Base-by-base conservation (phyloP, 2,888 invertebrate genomes). In the Chymomyza amoena region DNA sequence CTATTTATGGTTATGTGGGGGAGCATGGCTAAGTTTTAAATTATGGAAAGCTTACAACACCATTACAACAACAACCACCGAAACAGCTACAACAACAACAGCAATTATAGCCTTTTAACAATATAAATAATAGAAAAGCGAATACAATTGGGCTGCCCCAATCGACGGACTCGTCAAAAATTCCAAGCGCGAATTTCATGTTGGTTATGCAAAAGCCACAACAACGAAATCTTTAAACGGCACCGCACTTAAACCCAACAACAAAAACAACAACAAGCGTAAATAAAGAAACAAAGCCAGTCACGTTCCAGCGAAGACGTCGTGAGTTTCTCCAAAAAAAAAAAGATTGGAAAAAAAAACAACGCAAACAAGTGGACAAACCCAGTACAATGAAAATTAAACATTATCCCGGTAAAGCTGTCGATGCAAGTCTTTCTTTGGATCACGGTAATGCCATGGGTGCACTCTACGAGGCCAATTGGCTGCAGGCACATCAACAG, bases 341-440 rank as follows among this genome's bases (percentile, higher is more conserved):
- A 63, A 16, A 45, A 51, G n/a, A 39, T 68, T 61, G 64, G 6
- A 54, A 51, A 59, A 50, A 57, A 28, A 72, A 62, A 65, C 63
- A 66, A 57, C 66, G 66, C 62, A 59, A 16, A 87, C 62, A 10
- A 64, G n/a, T 9, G 13, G 36, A 16, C 54, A 77, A 61, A 4
- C 73, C 62, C 65, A n/a, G 13, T 61, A 79, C 73, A 66, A 96
- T 97, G 96, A 96, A 96, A 93, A 95, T 96, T 78, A 95, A 96
- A 91, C 95, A 95, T 87, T 96, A 96, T 91, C 96, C 96, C 57
- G 96, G 96, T 78, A 95, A 96, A 92, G 96, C 95, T 77, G 96
- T 96, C 89, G 93, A 94, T 68, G 93, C 94, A 66, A 93, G 94
- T 91, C 89, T 94, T 72, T 93, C 94, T 68, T 93, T 96, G 93